Conservation (phyloP, 2,888 invertebrate species). For the Drosophila imparisetae region DNA sequence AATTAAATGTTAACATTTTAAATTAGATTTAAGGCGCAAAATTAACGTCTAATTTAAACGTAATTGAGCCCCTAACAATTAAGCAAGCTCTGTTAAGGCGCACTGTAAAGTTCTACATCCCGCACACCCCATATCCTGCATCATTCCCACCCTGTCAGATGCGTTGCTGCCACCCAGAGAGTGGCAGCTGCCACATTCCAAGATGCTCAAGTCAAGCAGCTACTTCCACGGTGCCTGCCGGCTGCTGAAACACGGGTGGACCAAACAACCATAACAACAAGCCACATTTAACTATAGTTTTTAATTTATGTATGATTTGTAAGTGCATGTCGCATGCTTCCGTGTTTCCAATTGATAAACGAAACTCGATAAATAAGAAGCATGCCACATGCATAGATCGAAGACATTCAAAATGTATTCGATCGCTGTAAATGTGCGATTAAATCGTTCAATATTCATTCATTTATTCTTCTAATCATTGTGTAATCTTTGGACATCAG, state of each 20-base stretch:
- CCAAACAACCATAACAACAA: slow-evolving; percentile 3
- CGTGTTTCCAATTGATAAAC: slow-evolving; percentile 44
- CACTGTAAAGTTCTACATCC: neutral
- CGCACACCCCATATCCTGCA: neutral
- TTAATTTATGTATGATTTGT: slow-evolving; percentile 34
- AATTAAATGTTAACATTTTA: slow-evolving; percentile 75
- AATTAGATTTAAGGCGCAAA: slow-evolving; percentile 67
- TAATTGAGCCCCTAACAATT: slow-evolving; percentile 43
- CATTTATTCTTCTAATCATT: slow-evolving; percentile 27
- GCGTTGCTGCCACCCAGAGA: slow-evolving; percentile 3
- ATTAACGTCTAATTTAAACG: slow-evolving; percentile 71
- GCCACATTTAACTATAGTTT: slow-evolving; percentile 13
- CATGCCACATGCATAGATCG: slow-evolving; percentile 11
- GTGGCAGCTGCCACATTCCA: slow-evolving; percentile 33
- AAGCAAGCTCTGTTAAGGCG: slow-evolving; percentile 28
- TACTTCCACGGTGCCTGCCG: slow-evolving; percentile 15
- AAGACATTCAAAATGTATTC: slow-evolving; percentile 41
- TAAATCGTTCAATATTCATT: slow-evolving; percentile 14
- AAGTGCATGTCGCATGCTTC: slow-evolving; percentile 13
- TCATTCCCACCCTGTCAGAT: neutral
- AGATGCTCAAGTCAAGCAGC: slow-evolving; percentile 27
- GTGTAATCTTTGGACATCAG: slow-evolving; percentile 40
- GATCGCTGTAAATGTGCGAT: slow-evolving; percentile 15
- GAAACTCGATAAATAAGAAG: slow-evolving; percentile 16
- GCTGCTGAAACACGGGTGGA: neutral